These are phyloP conservation scores for Holothuria leucospilota DNA, from an alignment of 53 echinoderm and acorn worm species.

Conservation along the genomic window DNA sequence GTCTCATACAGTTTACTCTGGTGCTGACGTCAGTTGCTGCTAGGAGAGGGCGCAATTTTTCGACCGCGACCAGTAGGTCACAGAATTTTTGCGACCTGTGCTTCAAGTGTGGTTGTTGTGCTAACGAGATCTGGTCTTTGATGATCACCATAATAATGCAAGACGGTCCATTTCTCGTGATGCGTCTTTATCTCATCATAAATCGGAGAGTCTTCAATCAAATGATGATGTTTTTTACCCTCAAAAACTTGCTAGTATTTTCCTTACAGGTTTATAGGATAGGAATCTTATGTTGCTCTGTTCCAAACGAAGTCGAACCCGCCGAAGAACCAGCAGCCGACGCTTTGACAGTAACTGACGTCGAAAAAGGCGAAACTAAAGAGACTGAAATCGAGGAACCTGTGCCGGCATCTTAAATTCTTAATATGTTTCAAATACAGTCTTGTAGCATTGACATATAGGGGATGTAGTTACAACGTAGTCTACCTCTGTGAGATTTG, in stretches of 20 bases:
- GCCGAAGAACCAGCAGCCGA: conserved; percentile 41
- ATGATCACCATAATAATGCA: conserved; percentile 81
- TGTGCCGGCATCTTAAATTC: no score
- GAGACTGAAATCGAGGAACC: no score
- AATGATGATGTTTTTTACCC: conserved; percentile 94
- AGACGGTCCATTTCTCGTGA: conserved; percentile 85
- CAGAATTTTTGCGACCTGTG: conserved; percentile 37
- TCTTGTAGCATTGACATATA: no score
- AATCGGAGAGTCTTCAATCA: conserved; percentile 66
- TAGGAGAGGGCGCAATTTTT: conserved; percentile 52
- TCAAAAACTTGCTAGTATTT: conserved; percentile 85
- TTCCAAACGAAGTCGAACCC: conserved; percentile 35
- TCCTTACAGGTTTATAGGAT: conserved; percentile 82
- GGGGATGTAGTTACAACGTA: no score
- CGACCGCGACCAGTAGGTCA: background rate
- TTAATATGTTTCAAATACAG: no score
- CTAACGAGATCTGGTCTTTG: conserved; percentile 88
- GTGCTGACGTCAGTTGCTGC: conserved; percentile 87
- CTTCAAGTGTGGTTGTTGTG: conserved; percentile 66
- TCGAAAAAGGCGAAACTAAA: conserved; percentile 3
- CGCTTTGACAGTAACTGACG: background rate
- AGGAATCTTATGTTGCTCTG: conserved; percentile 62
- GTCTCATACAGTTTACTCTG: conserved; percentile 86
- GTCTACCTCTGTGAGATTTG: no score
- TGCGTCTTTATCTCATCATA: conserved; percentile 86